These are phyloP conservation scores for Eubasilissa regina DNA, from an alignment of 1,140 invertebrate genomes.

Conservation along the genomic window DNA sequence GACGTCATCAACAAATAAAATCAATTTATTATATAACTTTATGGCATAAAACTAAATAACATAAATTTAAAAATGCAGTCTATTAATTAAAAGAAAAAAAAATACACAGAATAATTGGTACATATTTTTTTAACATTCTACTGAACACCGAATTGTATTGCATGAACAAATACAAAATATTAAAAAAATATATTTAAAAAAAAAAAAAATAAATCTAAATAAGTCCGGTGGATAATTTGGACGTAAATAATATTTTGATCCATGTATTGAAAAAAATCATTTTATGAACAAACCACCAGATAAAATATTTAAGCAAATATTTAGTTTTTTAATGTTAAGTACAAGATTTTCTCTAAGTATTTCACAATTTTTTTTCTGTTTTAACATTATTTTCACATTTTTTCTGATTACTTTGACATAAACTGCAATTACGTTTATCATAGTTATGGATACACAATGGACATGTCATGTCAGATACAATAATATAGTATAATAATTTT, in stretches of 20 bases:
- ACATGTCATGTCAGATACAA: constrained; percentile 13
- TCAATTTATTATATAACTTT: constrained; percentile 18
- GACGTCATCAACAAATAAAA: constrained; percentile 45
- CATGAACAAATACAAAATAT: constrained; percentile 50
- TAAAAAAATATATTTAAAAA: background rate
- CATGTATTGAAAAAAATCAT: background rate
- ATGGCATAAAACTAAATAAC: constrained; percentile 42
- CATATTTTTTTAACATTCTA: constrained; percentile 41
- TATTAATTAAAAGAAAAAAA: constrained; percentile 16
- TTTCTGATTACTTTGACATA: constrained; percentile 27
- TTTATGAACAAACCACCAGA: background rate
- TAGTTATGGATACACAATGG: constrained; percentile 8
- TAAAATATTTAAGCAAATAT: background rate
- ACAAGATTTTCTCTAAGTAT: constrained; percentile 34
- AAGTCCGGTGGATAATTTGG: background rate
- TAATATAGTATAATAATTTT: constrained; percentile 53
- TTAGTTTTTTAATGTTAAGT: constrained; percentile 22
- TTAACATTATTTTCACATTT: constrained; percentile 17
- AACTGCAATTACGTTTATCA: constrained; percentile 40
- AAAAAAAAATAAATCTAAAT: background rate
- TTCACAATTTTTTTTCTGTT: constrained; percentile 21
- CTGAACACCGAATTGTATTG: constrained; percentile 58
- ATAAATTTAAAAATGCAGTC: constrained; percentile 42
- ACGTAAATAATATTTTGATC: background rate
- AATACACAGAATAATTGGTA: constrained; percentile 21